Conservation (phyloP, 2,888 invertebrate species). For the Dolomedes plantarius region DNA sequence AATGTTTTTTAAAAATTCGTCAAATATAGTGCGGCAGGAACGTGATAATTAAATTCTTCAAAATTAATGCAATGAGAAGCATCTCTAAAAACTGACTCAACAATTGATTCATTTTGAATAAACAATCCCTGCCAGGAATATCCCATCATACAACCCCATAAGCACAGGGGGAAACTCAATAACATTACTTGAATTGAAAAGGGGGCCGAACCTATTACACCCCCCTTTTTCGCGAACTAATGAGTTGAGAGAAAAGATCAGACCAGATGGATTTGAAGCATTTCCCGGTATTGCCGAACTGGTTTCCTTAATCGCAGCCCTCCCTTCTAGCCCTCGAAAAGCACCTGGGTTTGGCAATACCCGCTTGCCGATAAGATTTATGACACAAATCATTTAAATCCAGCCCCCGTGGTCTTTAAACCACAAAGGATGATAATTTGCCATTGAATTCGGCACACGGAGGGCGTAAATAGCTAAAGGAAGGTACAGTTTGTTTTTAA, state of each 20-base stretch:
- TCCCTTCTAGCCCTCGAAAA: conserved; percentile 12
- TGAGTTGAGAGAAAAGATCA: conserved; percentile 61
- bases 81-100: neutral
- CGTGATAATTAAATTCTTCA: no score
- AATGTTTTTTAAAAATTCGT: no score
- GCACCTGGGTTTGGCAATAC: conserved; percentile 59
- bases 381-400: conserved; percentile 67
- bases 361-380: conserved; percentile 56
- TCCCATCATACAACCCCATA: conserved; percentile 4
- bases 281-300: conserved; percentile 40
- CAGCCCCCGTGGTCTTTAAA: conserved; percentile 45
- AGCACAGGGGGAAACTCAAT: conserved; percentile 16
- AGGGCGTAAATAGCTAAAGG: conserved; percentile 4
- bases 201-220: conserved; percentile 31
- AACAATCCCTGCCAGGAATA: neutral
- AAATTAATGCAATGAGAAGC: no score
- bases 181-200: conserved; percentile 14
- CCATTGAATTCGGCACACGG: conserved; percentile 35
- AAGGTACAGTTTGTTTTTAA: conserved; percentile 8
- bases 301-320: conserved; percentile 37
- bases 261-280: conserved; percentile 62
- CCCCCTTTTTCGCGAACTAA: conserved; percentile 41
- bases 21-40: no score
- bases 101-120: neutral
- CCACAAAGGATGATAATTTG: conserved; percentile 59